Percentiles rank a stretch among this genome's conserved stretches.
These are phyloP conservation scores for Ruditapes philippinarum DNA, from an alignment of 1,140 invertebrate genomes.

Conservation along the genomic window DNA sequence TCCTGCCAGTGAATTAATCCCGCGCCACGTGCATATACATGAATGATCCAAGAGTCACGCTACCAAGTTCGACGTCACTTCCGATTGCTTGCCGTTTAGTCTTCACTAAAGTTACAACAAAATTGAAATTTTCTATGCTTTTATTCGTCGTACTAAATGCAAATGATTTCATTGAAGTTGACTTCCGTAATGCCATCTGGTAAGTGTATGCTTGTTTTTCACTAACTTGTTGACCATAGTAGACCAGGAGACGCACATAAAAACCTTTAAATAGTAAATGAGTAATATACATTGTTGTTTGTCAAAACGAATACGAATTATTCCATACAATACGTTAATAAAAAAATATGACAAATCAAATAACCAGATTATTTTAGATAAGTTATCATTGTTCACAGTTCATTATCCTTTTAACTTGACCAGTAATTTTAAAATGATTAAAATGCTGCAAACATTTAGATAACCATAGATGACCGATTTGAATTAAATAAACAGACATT, in stretches of 20 bases:
- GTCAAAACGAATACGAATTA: too few species aligned
- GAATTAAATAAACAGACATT: too few species aligned
- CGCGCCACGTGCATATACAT: slow-evolving; percentile 85
- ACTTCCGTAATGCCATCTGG: slow-evolving; percentile 71
- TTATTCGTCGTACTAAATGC: slow-evolving; percentile 81
- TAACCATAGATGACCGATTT: too few species aligned
- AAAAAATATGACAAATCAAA: too few species aligned
- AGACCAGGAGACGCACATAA: slow-evolving; percentile 82
- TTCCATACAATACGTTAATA: too few species aligned
- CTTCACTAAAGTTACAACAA: slow-evolving; percentile 80
- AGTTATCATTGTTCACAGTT: too few species aligned
- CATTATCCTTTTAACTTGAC: too few species aligned
- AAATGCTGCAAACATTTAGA: too few species aligned
- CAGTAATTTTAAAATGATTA: too few species aligned
- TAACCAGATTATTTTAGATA: too few species aligned
- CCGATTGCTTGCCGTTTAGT: slow-evolving; percentile 54
- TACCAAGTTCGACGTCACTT: slow-evolving; percentile 80
- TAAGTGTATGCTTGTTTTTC: slow-evolving; percentile 82
- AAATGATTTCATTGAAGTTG: slow-evolving; percentile 83
- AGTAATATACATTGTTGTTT: too few species aligned
- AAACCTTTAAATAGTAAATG: slow-evolving; percentile 68
- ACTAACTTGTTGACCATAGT: slow-evolving; percentile 81
- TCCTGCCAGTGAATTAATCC: slow-evolving; percentile 86
- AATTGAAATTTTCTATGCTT: slow-evolving; percentile 82
- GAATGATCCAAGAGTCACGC: slow-evolving; percentile 83